phyloP scores from a whole-genome alignment of 2,888 invertebrate species.

The Busseola fusca region DNA sequence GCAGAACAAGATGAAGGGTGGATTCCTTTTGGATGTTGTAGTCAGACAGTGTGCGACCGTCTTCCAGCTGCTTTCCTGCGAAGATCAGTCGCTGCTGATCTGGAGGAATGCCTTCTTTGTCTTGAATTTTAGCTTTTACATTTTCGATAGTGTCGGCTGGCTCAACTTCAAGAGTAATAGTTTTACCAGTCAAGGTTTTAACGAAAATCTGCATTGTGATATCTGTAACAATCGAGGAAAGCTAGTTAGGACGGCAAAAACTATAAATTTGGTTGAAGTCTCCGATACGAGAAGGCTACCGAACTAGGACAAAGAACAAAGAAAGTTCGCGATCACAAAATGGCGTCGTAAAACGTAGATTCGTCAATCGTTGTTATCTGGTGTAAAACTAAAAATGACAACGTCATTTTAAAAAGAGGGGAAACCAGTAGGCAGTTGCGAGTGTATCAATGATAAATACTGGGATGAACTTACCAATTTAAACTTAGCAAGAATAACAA shows the following conservation, averaged over 20 bases:
- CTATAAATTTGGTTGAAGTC: slow-evolving; percentile 68
- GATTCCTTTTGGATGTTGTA: slow-evolving; percentile 82
- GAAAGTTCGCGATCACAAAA: slow-evolving; percentile 83
- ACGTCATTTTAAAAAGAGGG: slow-evolving; percentile 52
- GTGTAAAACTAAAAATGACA: slow-evolving; percentile 47
- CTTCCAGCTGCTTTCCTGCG: slow-evolving; percentile 79
- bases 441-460: background rate
- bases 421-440: background rate
- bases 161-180: slow-evolving; percentile 78
- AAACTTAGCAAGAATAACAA: slow-evolving; percentile 45
- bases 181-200: slow-evolving; percentile 90
- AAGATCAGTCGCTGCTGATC: slow-evolving; percentile 80
- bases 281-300: slow-evolving; percentile 42
- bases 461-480: slow-evolving; percentile 49
- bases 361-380: background rate
- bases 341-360: slow-evolving; percentile 73
- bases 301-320: slow-evolving; percentile 76
- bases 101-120: slow-evolving; percentile 80
- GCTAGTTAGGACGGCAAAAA: slow-evolving; percentile 59
- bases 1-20: slow-evolving; percentile 76
- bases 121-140: slow-evolving; percentile 81
- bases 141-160: slow-evolving; percentile 80
- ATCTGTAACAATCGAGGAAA: slow-evolving; percentile 74
- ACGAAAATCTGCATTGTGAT: slow-evolving; percentile 80
- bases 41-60: slow-evolving; percentile 78